Conservation (phyloP, 2,888 invertebrate species). For the Aphidius colemani region DNA sequence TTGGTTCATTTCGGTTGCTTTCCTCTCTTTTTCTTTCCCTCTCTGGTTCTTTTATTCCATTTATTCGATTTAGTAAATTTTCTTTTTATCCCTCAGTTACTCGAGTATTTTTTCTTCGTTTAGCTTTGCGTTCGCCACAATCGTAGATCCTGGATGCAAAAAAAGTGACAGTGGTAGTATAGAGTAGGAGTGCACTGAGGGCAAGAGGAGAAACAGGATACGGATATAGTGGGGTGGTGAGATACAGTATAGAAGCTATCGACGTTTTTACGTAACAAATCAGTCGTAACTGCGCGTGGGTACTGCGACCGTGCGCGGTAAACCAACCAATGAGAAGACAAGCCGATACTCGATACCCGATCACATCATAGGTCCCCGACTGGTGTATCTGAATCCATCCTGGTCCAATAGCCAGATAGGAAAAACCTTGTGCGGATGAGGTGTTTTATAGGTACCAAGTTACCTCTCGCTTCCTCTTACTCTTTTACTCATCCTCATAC, state of each 20-base stretch:
- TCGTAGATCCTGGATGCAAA: not conserved
- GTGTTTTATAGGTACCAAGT: constrained; percentile 18
- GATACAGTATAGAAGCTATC: constrained; percentile 55
- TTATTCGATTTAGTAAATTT: constrained; percentile 16
- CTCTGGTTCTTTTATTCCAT: constrained; percentile 6
- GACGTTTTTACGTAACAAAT: constrained; percentile 62
- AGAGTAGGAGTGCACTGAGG: constrained; percentile 29
- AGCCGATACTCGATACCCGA: constrained; percentile 61
- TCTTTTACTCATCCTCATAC: no score
- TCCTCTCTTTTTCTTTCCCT: constrained; percentile 36
- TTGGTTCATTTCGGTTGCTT: constrained; percentile 31
- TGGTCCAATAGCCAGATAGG: constrained; percentile 59
- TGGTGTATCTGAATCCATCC: constrained; percentile 46
- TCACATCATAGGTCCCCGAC: constrained; percentile 57
- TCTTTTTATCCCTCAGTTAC: constrained; percentile 19
- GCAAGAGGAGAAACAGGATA: constrained; percentile 23
- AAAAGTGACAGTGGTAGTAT: constrained; percentile 31
- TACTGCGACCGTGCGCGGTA: constrained; percentile 53
- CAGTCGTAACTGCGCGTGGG: constrained; percentile 58
- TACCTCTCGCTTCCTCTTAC: no score
- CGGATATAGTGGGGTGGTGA: constrained; percentile 38
- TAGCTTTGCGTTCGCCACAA: no score
- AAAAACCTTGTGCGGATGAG: constrained; percentile 43
- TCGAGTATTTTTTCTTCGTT: no score
- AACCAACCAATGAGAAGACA: constrained; percentile 56